Percentiles rank a stretch among this genome's conserved stretches.
phyloP scores from a whole-genome alignment of 2,113 vertebrate genomes.

The Takifugu flavidus region DNA sequence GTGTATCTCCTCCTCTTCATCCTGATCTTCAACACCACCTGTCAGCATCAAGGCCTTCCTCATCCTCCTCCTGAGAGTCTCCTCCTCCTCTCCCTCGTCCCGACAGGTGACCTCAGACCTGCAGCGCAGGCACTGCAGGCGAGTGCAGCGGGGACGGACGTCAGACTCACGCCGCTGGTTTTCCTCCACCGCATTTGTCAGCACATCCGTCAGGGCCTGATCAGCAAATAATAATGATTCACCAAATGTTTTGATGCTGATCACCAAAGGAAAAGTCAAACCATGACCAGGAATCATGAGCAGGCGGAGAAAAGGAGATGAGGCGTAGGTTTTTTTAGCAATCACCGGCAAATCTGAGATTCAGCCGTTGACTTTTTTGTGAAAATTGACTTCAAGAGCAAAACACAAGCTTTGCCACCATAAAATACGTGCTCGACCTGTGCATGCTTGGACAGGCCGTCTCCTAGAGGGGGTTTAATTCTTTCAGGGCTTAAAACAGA shows the following conservation, averaged over 20 bases:
- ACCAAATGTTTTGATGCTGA: too few relatives aligned
- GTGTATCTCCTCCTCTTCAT: conserved; percentile 7
- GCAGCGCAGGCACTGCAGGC: conserved; percentile 85
- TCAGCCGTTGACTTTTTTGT: too few relatives aligned
- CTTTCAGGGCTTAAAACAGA: conserved; percentile 2
- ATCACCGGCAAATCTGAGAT: too few relatives aligned
- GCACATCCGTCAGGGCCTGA: conserved; percentile 72
- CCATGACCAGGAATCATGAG: too few relatives aligned
- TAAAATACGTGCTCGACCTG: too few relatives aligned
- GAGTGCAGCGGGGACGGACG: conserved; percentile 30
- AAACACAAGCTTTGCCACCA: too few relatives aligned
- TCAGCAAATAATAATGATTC: not conserved
- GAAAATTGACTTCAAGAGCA: too few relatives aligned
- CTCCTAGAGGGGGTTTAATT: not conserved
- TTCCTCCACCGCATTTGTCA: conserved; percentile 72
- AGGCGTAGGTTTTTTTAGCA: too few relatives aligned
- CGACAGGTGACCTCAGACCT: conserved; percentile 72
- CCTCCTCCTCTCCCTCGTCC: not conserved
- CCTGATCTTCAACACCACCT: not conserved
- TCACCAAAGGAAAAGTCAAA: too few relatives aligned
- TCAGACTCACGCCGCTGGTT: conserved; percentile 59
- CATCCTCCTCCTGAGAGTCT: conserved; percentile 1
- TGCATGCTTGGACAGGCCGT: too few relatives aligned
- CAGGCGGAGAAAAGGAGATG: too few relatives aligned
- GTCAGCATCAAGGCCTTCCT: not conserved